A percentile compares a stretch with the other conserved stretches of the same genome.
phyloP scores from a whole-genome alignment of 2,113 vertebrate genomes.

The Melierax canorus region DNA sequence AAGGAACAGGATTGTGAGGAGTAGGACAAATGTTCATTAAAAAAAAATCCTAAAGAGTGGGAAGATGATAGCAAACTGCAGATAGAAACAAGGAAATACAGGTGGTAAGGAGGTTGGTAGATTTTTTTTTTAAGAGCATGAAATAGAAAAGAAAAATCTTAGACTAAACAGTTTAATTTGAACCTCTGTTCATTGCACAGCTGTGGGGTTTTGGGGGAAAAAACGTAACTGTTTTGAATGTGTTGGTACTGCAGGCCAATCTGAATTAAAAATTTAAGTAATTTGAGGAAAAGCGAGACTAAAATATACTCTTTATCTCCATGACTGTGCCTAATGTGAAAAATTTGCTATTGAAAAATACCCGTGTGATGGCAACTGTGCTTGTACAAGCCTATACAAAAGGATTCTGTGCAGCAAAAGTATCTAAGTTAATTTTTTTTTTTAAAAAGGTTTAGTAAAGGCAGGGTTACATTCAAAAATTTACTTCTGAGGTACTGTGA shows the following conservation, averaged over 20 bases:
- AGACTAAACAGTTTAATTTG: neutral
- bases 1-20: neutral
- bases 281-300: slow-evolving; percentile 31
- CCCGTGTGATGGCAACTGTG: slow-evolving; percentile 17
- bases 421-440: neutral
- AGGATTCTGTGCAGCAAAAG: neutral
- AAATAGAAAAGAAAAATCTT: neutral
- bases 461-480: neutral
- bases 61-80: neutral
- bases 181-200: neutral
- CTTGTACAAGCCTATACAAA: neutral
- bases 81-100: neutral
- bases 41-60: neutral
- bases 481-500: neutral
- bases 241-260: neutral
- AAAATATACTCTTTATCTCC: slow-evolving; percentile 18
- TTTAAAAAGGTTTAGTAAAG: neutral
- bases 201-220: neutral
- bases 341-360: slow-evolving; percentile 33
- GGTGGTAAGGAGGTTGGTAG: neutral
- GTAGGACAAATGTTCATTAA: neutral
- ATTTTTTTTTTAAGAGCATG: neutral
- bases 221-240: neutral
- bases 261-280: slow-evolving; percentile 17
- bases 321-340: slow-evolving; percentile 53